Evolutionary conservation across 2,797 vertebrate genomes (phyloP).

Genomic region (Crax fasciolata): DNA sequence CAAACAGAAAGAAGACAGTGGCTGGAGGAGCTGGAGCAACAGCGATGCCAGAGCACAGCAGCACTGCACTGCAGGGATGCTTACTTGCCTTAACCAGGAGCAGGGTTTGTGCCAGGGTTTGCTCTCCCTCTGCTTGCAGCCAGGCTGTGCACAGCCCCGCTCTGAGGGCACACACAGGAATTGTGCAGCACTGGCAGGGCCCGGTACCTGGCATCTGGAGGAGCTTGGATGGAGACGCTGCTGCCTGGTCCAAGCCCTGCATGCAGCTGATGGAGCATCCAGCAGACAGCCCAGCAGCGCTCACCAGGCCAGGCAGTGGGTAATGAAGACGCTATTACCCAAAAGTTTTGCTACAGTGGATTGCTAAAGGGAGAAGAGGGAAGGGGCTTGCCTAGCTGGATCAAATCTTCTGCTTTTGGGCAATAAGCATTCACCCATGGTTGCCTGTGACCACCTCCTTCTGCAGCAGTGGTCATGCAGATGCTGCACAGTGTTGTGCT

Average conservation of each 20-base stretch:
- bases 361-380: neutral
- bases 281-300: neutral
- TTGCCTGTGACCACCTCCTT: neutral
- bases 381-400: neutral
- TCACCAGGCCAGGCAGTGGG: neutral
- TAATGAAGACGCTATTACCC: slow-evolving; percentile 50
- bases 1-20: neutral
- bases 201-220: neutral
- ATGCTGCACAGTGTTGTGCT: neutral
- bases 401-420: neutral
- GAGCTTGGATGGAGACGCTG: neutral
- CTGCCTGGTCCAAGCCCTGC: slow-evolving; percentile 14
- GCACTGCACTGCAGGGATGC: neutral
- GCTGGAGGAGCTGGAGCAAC: neutral
- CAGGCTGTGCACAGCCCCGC: neutral
- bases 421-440: rapidly evolving
- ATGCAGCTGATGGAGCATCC: neutral
- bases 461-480: neutral
- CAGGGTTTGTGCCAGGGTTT: neutral
- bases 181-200: neutral
- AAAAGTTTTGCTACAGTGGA: neutral
- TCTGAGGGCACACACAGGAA: neutral
- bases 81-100: rapidly evolving
- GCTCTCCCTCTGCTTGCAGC: neutral
- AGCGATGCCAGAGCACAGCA: neutral